These are phyloP conservation scores for Macaria liturata DNA, from an alignment of 2,888 invertebrate species.

Conservation along the genomic window DNA sequence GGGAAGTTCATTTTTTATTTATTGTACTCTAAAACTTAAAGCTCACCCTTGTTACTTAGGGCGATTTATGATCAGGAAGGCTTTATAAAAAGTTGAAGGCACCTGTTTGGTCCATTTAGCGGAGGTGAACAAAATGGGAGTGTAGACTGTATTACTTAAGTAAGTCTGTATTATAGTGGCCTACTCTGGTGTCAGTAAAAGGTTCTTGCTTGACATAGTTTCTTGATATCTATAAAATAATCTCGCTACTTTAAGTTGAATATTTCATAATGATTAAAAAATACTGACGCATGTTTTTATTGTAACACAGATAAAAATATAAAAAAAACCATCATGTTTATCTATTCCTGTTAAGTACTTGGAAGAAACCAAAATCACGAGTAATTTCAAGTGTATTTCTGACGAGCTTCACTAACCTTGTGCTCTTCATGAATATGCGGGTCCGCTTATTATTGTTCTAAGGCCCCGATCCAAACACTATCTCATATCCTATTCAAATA, in stretches of 20 bases:
- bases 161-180: no score
- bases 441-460: constrained; percentile 35
- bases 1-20: constrained; percentile 58
- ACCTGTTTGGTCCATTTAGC: constrained; percentile 73
- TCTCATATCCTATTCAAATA: constrained; percentile 34
- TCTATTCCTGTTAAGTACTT: no score
- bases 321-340: no score
- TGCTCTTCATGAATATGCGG: constrained; percentile 40
- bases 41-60: constrained; percentile 71
- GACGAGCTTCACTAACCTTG: constrained; percentile 30
- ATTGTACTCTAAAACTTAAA: constrained; percentile 65
- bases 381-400: constrained; percentile 28
- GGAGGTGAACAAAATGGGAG: constrained; percentile 52
- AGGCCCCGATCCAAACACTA: constrained; percentile 33
- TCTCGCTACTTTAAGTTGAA: no score
- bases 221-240: no score
- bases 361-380: no score
- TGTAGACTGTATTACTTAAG: constrained; percentile 15
- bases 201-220: no score
- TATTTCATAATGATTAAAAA: no score
- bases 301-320: no score
- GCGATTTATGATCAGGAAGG: constrained; percentile 67
- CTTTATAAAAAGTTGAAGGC: constrained; percentile 69
- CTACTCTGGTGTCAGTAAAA: no score
- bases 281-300: no score